A percentile compares a stretch with the other conserved stretches of the same genome.
Conservation (phyloP, 1,140 invertebrate species). For the Leptinotarsa texana region DNA sequence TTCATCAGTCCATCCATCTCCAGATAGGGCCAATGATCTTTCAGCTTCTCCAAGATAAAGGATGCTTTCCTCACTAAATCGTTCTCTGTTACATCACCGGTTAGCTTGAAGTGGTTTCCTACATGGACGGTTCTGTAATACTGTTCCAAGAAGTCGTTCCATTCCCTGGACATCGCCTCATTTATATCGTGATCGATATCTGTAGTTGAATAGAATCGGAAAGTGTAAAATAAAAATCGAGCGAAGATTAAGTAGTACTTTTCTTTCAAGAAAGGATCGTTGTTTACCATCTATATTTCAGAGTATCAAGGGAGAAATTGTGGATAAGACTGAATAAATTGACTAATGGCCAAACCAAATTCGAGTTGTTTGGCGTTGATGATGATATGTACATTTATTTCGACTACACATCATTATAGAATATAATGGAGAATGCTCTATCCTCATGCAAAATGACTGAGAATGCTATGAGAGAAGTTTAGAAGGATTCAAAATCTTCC, state of each 20-base stretch:
- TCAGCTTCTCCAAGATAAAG: constrained; percentile 64
- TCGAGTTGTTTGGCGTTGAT: no score
- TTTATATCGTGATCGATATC: constrained; percentile 59
- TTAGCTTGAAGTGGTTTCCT: constrained; percentile 51
- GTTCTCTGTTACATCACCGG: constrained; percentile 57
- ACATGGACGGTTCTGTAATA: constrained; percentile 59
- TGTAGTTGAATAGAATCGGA: neutral
- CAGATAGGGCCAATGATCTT: constrained; percentile 66
- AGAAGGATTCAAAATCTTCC: no score
- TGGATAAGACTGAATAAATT: neutral
- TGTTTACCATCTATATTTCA: no score
- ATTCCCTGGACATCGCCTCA: constrained; percentile 61
- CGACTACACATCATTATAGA: no score
- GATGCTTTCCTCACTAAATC: constrained; percentile 58
- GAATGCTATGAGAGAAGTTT: no score
- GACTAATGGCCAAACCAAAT: no score
- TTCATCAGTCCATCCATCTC: constrained; percentile 79
- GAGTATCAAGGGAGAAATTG: neutral
- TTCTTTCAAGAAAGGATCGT: no score
- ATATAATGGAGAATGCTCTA: no score
- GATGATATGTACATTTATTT: no score
- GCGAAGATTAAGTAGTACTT: no score
- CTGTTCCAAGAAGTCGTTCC: constrained; percentile 71
- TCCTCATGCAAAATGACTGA: no score
- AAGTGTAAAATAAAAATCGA: no score